Conservation (phyloP, 2,888 invertebrate species). For the Candidula unifasciata region DNA sequence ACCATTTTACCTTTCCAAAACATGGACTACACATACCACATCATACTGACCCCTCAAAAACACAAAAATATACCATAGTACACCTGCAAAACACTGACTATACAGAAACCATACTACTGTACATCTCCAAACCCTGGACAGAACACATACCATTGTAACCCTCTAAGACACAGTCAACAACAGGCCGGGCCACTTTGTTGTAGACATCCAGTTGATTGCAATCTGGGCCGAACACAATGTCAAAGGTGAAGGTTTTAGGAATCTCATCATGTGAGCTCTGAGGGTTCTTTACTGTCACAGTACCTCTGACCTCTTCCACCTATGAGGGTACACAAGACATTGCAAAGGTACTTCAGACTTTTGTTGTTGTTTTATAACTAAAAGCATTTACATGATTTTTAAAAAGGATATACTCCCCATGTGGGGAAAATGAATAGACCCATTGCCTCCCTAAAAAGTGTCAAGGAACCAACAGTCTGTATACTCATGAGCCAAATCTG, state of each 20-base stretch:
- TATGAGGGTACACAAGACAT: slow-evolving; percentile 54
- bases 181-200: slow-evolving; percentile 95
- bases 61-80: too few relatives aligned
- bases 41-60: too few relatives aligned
- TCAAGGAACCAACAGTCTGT: too few relatives aligned
- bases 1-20: not conserved
- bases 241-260: slow-evolving; percentile 94
- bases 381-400: too few relatives aligned
- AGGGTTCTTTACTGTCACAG: slow-evolving; percentile 87
- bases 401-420: too few relatives aligned
- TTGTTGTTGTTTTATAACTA: too few relatives aligned
- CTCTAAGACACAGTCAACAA: slow-evolving; percentile 95
- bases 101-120: not conserved
- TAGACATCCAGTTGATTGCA: slow-evolving; percentile 95
- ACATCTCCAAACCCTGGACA: not conserved
- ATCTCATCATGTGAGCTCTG: slow-evolving; percentile 85
- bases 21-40: too few relatives aligned
- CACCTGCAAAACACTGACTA: too few relatives aligned
- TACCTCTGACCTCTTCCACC: slow-evolving; percentile 83
- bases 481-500: too few relatives aligned
- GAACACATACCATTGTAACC: slow-evolving; percentile 91
- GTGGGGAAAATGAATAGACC: too few relatives aligned
- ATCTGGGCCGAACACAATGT: slow-evolving; percentile 92
- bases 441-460: too few relatives aligned
- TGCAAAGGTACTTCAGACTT: too few relatives aligned